Evolutionary conservation across 2,113 vertebrate genomes (phyloP), one percentile per base, ranked within the genome.

Genomic region (Siniperca knerii): DNA sequence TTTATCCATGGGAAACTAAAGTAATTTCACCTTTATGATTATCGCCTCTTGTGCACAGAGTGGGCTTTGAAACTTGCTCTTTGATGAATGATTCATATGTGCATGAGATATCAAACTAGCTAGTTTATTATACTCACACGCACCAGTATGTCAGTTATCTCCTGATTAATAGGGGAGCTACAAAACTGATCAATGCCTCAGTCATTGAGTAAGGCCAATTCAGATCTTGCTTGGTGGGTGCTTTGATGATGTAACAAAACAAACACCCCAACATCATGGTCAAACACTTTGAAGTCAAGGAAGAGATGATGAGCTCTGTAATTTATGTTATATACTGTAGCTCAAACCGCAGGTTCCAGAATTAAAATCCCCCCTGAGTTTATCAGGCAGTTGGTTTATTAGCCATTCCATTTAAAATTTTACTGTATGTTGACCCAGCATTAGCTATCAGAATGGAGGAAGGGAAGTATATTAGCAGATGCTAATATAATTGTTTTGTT

Each of bases 1-100:
- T 70, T 25, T 65, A 71, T 78, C 67, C 68, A 73, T 2, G 2
- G 80, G 21, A 86, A 81, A 71, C 64, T 29, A 58, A 82, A 65
- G 77, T 71, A 60, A 69, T 85, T 85, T 76, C 78, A 89, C 50
- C 77, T 82, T 79, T 62, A 74, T 75, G 25, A 65, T 58, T 8
- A 69, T 75, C 72, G 71, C 60, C 65, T 73, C 46, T 67, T 67
- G 42, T 72, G 60, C 57, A 50, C 35, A 62, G 60, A 80, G 62
- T 61, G 73, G 40, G 37, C 76, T 92, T 92, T 92, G 90, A 89
- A 85, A 78, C 29, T 10, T 77, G 65, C 64, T 44, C 81, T 91
- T 91, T 89, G 83, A 91, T 91, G 73, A 93, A 93, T 90, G 57
- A 86, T 91, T 92, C 67, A 90, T 86, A 35, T 66, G 73, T 75